Evolutionary conservation across 2,888 invertebrate genomes (phyloP), one percentile per base, ranked within the genome.

Genomic region (Tipula vernalis): DNA sequence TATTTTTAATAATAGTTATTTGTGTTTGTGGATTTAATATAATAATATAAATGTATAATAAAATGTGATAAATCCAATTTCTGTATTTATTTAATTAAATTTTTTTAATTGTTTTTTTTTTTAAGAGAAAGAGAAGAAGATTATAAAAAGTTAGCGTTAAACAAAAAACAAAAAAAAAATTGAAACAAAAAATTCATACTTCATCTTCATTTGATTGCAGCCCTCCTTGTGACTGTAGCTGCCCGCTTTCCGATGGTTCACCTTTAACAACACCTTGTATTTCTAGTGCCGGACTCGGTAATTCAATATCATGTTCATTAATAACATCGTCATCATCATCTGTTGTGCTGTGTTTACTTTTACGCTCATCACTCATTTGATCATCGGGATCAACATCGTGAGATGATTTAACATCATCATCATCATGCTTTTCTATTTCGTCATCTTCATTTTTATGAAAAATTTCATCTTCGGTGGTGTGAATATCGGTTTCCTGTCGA

Each of bases 221-320:
- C 89, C 91, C 91, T 89, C 90, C 91, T 90, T 91, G 91, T 88
- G 91, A 92, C 90, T 91, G 91, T 89, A 91, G 90, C 90, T 91
- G 91, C 15, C 87, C 87, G 90, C 89, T 90, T 90, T 91, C 91
- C 89, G 91, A 91, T 87, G 91, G 89, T 88, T 90, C 91, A 87
- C 91, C 92, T 86, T 89, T 89, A 28, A 92, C 90, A 86, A 91
- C 90, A 84, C 91, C 91, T 88, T 92, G 90, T 86, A 91, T 91
- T 87, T 91, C 91, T 89, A 91, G 87, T 83, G 91, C 90, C 47
- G 91, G 90, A 47, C 91, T 91, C 6, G 90, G 89, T 57, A 91
- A 91, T 44, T 89, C 90, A 36, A 86, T 44, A 39, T 51, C 51
- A 51, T 86, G 41, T 85, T 86, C 71, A 44, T 87, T 86, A 86